These are phyloP conservation scores for Lytechinus variegatus DNA, from an alignment of 35 echinoderm and acorn worm genomes.

Conservation along the genomic window DNA sequence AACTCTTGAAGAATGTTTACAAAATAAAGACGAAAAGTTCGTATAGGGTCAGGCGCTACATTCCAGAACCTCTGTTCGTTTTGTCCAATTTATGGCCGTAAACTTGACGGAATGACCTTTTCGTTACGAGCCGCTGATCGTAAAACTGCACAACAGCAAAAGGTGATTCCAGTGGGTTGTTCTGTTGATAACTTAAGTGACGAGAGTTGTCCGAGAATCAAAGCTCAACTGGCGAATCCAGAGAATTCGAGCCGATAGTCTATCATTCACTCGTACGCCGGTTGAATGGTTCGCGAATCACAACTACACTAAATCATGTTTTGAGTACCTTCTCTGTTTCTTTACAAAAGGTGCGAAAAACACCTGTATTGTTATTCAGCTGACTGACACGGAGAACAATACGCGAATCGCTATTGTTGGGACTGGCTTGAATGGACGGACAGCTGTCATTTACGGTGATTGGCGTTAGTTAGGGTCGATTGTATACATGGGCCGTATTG, in stretches of 20 bases:
- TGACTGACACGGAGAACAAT: slow-evolving; percentile 29
- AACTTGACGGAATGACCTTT: not conserved
- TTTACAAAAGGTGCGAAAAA: slow-evolving; percentile 24
- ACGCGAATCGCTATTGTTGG: not conserved
- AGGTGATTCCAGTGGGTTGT: not conserved
- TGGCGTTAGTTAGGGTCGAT: slow-evolving; percentile 27
- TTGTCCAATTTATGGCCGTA: not conserved
- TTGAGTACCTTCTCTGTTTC: not conserved
- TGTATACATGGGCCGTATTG: not conserved
- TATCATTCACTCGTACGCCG: not conserved
- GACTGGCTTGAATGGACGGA: not conserved
- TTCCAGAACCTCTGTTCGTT: not conserved
- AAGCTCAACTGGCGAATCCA: not conserved
- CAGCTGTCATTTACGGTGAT: slow-evolving; percentile 11
- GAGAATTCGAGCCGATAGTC: not conserved
- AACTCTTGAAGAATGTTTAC: not conserved
- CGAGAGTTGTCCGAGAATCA: not conserved
- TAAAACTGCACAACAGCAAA: not conserved
- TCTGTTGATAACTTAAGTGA: not conserved
- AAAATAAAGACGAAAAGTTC: not conserved
- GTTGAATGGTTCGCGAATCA: not conserved
- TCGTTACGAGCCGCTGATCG: not conserved
- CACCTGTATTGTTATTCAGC: not conserved
- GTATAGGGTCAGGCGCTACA: not conserved
- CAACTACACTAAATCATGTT: slow-evolving; percentile 23